These are phyloP conservation scores for Drosophila multiciliata DNA, from an alignment of 2,888 invertebrate species.

Conservation along the genomic window DNA sequence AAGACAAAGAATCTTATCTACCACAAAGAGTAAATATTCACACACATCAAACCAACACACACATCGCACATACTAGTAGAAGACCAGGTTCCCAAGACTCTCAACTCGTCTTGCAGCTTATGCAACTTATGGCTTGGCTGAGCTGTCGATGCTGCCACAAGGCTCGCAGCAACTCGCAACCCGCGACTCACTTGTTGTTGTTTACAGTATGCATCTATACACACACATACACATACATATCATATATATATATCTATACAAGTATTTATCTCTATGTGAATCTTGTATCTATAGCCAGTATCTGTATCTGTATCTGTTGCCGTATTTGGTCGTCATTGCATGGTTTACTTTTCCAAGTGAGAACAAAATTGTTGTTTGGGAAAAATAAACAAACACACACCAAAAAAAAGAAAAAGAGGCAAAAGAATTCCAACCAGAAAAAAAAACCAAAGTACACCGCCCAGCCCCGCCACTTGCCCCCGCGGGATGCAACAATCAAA, in stretches of 20 bases:
- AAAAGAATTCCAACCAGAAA: slow-evolving; percentile 34
- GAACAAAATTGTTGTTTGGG: slow-evolving; percentile 73
- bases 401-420: slow-evolving; percentile 18
- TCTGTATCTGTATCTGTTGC: slow-evolving; percentile 30
- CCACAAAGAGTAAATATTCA: slow-evolving; percentile 45
- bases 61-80: slow-evolving; percentile 8
- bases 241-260: slow-evolving; percentile 23
- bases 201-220: slow-evolving; percentile 21
- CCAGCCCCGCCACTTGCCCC: neutral
- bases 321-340: slow-evolving; percentile 26
- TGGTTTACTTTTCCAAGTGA: slow-evolving; percentile 77
- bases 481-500: slow-evolving; percentile 73
- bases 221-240: slow-evolving; percentile 19
- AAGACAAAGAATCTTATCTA: slow-evolving; percentile 58
- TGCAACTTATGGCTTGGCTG: slow-evolving; percentile 47
- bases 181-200: slow-evolving; percentile 48
- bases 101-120: slow-evolving; percentile 44
- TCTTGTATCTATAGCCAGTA: slow-evolving; percentile 19
- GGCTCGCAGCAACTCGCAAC: slow-evolving; percentile 3
- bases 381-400: slow-evolving; percentile 71
- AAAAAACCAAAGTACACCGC: slow-evolving; percentile 27
- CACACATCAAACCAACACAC: neutral
- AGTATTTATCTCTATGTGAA: slow-evolving; percentile 56
- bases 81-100: slow-evolving; percentile 34
- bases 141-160: slow-evolving; percentile 12